Conservation (phyloP, 2,113 vertebrate species). For the Gyps fulvus region DNA sequence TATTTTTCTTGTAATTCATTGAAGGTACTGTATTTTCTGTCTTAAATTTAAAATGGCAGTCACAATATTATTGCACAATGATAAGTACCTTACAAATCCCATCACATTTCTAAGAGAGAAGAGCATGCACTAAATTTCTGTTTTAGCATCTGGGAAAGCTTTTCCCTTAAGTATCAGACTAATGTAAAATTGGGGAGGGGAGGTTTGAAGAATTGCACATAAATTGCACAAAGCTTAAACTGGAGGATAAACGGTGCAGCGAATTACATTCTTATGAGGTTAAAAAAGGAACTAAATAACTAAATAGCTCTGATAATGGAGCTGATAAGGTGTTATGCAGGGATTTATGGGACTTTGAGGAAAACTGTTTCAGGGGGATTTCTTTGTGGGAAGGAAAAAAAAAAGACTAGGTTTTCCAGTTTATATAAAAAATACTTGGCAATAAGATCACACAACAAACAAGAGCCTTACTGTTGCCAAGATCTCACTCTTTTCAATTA, state of each 20-base stretch:
- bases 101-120: background rate
- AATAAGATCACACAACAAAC: background rate
- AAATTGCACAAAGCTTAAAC: background rate
- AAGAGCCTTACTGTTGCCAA: background rate
- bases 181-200: background rate
- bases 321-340: background rate
- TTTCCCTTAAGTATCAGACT: slow-evolving; percentile 17
- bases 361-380: background rate
- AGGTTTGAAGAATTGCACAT: background rate
- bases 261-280: slow-evolving; percentile 2
- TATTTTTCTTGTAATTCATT: background rate
- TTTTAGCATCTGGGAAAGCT: slow-evolving; percentile 10
- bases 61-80: slow-evolving; percentile 7
- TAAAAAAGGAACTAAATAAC: slow-evolving; percentile 32
- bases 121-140: background rate
- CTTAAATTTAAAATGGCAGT: slow-evolving; percentile 22
- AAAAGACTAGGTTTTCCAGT: background rate
- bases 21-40: background rate
- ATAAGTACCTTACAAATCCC: slow-evolving; percentile 1
- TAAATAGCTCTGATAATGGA: slow-evolving; percentile 31
- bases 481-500: background rate
- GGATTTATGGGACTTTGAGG: slow-evolving; percentile 8
- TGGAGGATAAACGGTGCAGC: background rate
- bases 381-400: background rate
- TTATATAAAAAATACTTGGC: slow-evolving; percentile 5